Evolutionary conservation across 30 jellyfish, hydroid and myxozoan genomes (phyloP).

Genomic region (Calvadosia cruxmelitensis): DNA sequence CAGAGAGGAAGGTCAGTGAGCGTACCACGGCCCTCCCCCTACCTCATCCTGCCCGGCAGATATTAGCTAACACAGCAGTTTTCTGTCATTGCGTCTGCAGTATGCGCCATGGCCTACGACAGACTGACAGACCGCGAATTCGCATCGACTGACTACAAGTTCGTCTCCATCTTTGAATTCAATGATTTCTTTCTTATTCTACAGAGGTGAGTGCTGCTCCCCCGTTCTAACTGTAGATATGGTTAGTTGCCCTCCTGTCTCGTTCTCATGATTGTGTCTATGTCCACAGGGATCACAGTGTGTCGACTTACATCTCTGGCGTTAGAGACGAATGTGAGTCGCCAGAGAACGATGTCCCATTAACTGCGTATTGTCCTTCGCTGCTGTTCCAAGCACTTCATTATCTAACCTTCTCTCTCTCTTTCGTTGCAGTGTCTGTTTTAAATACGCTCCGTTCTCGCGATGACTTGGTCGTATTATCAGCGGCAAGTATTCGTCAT

Average conservation of each 20-base stretch:
- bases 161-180: conserved; percentile 25
- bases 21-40: not conserved
- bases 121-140: conserved; percentile 2
- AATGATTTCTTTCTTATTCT: conserved; percentile 11
- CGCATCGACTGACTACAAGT: conserved; percentile 3
- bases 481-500: conserved; percentile 6
- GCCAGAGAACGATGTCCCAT: not conserved
- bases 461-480: conserved; percentile 21
- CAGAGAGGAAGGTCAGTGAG: not conserved
- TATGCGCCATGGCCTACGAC: conserved; percentile 2
- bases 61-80: not conserved
- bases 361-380: not conserved
- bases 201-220: not conserved
- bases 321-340: conserved; percentile 10
- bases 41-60: not conserved
- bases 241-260: no score
- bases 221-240: not conserved
- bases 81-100: not conserved
- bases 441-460: conserved; percentile 6
- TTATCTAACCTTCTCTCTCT: not conserved
- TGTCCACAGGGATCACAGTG: not conserved
- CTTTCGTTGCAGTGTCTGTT: conserved; percentile 9
- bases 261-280: no score
- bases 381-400: conserved; percentile 4
- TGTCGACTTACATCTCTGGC: conserved; percentile 2